Evolutionary conservation across 2,888 invertebrate species (phyloP).

Genomic region (Augiades crinisus): DNA sequence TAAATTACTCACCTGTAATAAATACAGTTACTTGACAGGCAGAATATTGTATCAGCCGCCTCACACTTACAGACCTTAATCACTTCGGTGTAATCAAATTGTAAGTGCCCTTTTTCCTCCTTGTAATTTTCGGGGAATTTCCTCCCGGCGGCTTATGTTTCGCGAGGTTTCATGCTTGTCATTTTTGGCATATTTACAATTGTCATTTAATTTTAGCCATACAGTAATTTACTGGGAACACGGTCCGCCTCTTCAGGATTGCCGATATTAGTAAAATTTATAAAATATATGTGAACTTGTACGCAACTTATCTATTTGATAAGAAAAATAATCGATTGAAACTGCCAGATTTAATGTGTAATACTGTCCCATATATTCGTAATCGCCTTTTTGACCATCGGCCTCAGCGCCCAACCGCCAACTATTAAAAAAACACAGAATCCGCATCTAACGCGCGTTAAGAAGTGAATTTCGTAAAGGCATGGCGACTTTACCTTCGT

Average conservation of each 20-base stretch:
- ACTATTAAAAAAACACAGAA: no score
- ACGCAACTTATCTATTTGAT: no score
- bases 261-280: no score
- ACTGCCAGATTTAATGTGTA: no score
- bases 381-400: no score
- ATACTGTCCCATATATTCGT: no score
- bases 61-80: slow-evolving; percentile 12
- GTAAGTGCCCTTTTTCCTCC: slow-evolving; percentile 13
- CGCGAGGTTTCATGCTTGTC: slow-evolving; percentile 7
- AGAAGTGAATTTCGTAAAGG: no score
- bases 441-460: no score
- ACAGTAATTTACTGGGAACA: neutral
- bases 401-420: no score
- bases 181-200: slow-evolving; percentile 14
- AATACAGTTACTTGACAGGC: slow-evolving; percentile 15
- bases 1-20: slow-evolving; percentile 12
- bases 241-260: no score
- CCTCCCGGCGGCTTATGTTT: neutral
- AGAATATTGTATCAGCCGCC: slow-evolving; percentile 23
- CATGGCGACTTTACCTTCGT: neutral
- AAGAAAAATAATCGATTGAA: no score
- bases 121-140: slow-evolving; percentile 25
- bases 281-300: no score
- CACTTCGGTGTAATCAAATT: slow-evolving; percentile 21
- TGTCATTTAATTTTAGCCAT: slow-evolving; percentile 7